Conservation (phyloP, 2,888 invertebrate species). For the Chrysolina haemoptera region DNA sequence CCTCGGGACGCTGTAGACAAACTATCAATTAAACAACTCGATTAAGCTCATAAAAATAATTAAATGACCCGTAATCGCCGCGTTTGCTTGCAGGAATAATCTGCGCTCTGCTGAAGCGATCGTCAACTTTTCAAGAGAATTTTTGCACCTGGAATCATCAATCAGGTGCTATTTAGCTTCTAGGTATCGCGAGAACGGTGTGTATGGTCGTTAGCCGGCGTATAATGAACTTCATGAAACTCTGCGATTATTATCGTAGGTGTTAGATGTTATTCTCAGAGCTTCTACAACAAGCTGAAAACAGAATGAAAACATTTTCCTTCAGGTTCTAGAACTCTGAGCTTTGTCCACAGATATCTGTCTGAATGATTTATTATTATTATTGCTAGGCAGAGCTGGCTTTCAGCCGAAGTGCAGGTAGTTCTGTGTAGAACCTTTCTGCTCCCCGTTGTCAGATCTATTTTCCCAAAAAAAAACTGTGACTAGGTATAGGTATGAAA, state of each 20-base stretch:
- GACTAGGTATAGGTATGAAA: no score
- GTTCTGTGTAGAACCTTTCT: no score
- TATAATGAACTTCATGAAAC: constrained; percentile 12
- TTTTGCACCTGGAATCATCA: constrained; percentile 31
- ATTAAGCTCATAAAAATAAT: constrained; percentile 64
- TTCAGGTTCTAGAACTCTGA: no score
- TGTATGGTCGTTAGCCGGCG: constrained; percentile 10
- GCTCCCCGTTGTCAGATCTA: no score
- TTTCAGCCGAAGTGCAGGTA: no score
- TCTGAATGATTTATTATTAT: no score
- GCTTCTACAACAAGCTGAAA: background rate
- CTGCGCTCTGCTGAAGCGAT: constrained; percentile 38
- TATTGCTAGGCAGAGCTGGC: no score
- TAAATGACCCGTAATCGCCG: constrained; percentile 62
- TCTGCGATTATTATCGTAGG: background rate
- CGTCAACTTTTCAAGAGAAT: constrained; percentile 41
- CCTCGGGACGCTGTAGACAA: constrained; percentile 59
- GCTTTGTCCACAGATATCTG: no score
- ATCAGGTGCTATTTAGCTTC: constrained; percentile 30
- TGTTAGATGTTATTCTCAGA: background rate
- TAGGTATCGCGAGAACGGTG: background rate
- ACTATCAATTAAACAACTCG: constrained; percentile 65
- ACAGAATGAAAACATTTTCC: no score
- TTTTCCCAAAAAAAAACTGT: no score
- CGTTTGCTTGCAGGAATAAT: constrained; percentile 48